Evolutionary conservation across 64 coral and sea anemone species (phyloP).

Genomic region (Hydrozoanthus tunicans): DNA sequence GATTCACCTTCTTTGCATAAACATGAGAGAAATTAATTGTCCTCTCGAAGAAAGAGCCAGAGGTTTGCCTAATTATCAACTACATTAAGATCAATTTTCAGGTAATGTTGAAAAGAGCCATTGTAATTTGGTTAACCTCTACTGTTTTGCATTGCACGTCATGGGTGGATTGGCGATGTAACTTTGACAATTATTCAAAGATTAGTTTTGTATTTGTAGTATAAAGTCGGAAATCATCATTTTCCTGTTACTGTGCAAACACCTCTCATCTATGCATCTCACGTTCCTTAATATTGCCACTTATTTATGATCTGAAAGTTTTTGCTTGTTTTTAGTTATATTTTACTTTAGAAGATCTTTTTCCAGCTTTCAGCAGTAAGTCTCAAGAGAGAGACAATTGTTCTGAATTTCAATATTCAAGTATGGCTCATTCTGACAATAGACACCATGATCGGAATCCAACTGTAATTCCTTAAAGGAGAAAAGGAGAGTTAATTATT

Average conservation of each 20-base stretch:
- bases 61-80: neutral
- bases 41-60: neutral
- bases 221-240: neutral
- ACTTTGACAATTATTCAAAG: neutral
- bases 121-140: neutral
- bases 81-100: neutral
- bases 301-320: neutral
- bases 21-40: constrained; percentile 44
- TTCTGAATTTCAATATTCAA: too few relatives aligned
- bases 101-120: neutral
- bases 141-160: neutral
- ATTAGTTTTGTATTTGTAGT: neutral
- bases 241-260: constrained; percentile 23
- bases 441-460: too few relatives aligned
- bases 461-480: too few relatives aligned
- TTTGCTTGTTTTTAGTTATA: neutral
- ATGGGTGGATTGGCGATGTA: neutral
- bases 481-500: too few relatives aligned
- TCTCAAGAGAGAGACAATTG: neutral
- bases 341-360: neutral
- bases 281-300: neutral
- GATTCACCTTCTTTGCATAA: constrained; percentile 23
- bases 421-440: too few relatives aligned
- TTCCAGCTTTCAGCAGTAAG: neutral
- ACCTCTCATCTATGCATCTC: constrained; percentile 18